Evolutionary conservation across 2,113 vertebrate species (phyloP).

Genomic region (Passer domesticus): DNA sequence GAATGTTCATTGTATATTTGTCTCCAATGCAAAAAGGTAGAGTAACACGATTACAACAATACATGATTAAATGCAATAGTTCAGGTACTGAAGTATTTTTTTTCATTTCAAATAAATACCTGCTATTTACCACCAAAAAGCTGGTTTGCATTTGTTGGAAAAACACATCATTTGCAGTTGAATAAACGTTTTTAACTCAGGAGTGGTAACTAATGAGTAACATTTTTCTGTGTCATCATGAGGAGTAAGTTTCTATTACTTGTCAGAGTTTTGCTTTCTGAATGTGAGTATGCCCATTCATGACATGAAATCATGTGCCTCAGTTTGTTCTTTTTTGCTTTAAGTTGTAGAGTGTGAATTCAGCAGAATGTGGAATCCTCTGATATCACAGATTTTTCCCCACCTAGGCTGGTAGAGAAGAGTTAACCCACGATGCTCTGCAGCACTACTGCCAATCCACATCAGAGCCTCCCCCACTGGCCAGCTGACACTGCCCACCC

Average conservation of each 20-base stretch:
- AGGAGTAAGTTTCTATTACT: background rate
- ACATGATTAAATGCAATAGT: conserved; percentile 97
- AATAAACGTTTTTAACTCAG: background rate
- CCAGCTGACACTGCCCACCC: background rate
- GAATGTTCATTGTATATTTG: conserved; percentile 98
- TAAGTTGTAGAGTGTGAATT: background rate
- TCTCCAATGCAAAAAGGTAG: conserved; percentile 94
- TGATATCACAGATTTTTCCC: background rate
- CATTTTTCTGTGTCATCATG: background rate
- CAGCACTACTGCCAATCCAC: background rate
- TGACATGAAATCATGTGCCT: background rate
- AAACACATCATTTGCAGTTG: background rate
- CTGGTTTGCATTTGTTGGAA: conserved; percentile 40
- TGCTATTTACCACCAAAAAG: conserved; percentile 91
- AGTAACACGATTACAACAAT: conserved; percentile 88
- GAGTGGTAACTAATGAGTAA: background rate
- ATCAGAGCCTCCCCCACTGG: background rate
- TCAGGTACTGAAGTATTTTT: conserved; percentile 89
- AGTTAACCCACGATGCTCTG: background rate
- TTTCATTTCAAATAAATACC: conserved; percentile 97
- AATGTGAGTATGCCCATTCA: accelerated
- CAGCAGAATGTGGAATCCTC: background rate
- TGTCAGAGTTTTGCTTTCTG: background rate
- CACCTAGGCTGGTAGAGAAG: background rate
- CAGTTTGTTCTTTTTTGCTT: background rate